phyloP scores from a whole-genome alignment of 2,888 invertebrate species.

The Morpho achilles region DNA sequence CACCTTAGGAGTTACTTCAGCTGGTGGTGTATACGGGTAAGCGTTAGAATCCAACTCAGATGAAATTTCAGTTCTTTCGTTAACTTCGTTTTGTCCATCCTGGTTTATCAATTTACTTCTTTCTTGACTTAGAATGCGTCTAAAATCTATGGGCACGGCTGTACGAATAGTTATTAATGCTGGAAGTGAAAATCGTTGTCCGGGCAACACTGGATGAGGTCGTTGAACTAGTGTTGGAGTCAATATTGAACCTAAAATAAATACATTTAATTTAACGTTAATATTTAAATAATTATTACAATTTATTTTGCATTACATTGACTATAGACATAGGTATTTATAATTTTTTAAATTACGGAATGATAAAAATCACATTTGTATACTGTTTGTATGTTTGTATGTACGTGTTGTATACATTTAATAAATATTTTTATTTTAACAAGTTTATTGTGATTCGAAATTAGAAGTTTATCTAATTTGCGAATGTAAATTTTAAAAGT shows the following conservation, averaged over 20 bases:
- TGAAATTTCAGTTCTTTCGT: not conserved
- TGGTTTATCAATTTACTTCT: not conserved
- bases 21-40: conserved; percentile 7
- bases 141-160: not conserved
- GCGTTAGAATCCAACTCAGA: not conserved
- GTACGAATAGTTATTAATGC: not conserved
- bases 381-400: no score
- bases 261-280: not conserved
- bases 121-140: conserved; percentile 5
- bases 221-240: not conserved
- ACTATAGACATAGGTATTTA: no score
- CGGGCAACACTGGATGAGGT: not conserved
- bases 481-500: no score
- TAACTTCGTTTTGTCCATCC: not conserved
- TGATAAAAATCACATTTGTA: no score
- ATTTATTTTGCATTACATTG: no score
- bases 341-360: no score
- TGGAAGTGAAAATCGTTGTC: not conserved
- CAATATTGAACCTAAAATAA: not conserved
- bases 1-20: not conserved
- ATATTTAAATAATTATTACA: no score
- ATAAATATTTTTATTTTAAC: no score
- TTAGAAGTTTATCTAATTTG: no score
- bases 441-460: no score
- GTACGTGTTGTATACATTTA: no score